These are phyloP conservation scores for Drosophila saltans DNA, from an alignment of 1,140 invertebrate species.

Conservation along the genomic window DNA sequence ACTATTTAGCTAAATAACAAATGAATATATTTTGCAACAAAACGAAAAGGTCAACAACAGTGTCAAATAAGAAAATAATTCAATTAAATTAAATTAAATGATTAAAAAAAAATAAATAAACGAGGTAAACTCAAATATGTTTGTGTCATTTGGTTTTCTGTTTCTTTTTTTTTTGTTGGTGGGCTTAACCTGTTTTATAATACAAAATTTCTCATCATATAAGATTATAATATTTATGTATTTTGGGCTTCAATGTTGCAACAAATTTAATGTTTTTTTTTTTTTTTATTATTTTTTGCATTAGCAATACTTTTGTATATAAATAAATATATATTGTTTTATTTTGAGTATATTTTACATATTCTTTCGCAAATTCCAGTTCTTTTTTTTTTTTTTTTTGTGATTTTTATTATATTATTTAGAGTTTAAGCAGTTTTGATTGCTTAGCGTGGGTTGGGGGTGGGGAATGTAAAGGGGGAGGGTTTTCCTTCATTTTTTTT, in stretches of 20 bases:
- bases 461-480: background rate
- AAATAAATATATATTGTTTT: constrained; percentile 27
- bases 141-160: constrained; percentile 61
- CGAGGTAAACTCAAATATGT: constrained; percentile 33
- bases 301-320: constrained; percentile 40
- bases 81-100: background rate
- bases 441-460: background rate
- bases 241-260: constrained; percentile 80
- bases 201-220: constrained; percentile 54
- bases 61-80: constrained; percentile 16
- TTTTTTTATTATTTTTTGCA: constrained; percentile 6
- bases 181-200: constrained; percentile 66
- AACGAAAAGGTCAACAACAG: constrained; percentile 41
- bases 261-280: constrained; percentile 49
- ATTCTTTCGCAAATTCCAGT: constrained; percentile 66
- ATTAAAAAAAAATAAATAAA: constrained; percentile 10
- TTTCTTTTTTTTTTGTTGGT: constrained; percentile 52
- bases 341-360: constrained; percentile 36
- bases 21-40: constrained; percentile 36
- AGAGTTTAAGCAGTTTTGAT: constrained; percentile 25
- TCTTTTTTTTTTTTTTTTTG: constrained; percentile 54
- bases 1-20: constrained; percentile 48
- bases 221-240: constrained; percentile 35
- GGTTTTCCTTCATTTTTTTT: constrained; percentile 21
- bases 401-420: constrained; percentile 28